Evolutionary conservation across 1,140 invertebrate genomes (phyloP).

Genomic region (Monochamus saltuarius): DNA sequence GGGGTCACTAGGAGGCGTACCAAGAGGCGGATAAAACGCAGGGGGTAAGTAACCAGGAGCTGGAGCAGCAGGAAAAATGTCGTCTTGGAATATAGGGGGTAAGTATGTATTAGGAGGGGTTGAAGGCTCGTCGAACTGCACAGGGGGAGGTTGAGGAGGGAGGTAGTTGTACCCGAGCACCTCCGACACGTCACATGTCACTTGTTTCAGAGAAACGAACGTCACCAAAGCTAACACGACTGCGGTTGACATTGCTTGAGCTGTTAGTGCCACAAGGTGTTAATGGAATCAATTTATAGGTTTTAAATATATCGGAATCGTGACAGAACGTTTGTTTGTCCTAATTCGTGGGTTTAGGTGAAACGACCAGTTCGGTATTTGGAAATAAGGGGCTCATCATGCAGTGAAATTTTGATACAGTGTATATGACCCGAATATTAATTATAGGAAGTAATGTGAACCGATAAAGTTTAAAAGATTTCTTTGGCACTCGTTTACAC

Average conservation of each 20-base stretch:
- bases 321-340: conserved; percentile 29
- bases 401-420: no score
- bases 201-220: neutral
- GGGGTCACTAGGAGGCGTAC: neutral
- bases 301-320: conserved; percentile 26
- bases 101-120: conserved; percentile 13
- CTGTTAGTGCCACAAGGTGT: neutral
- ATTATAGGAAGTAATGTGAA: no score
- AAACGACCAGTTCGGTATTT: neutral
- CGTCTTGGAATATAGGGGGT: conserved; percentile 21
- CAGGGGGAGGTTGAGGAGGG: conserved; percentile 25
- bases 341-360: conserved; percentile 26
- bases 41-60: conserved; percentile 11
- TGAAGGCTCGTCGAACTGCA: conserved; percentile 22
- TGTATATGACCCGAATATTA: no score
- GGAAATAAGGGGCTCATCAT: no score
- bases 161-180: conserved; percentile 34
- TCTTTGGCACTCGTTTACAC: no score
- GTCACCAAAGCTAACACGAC: neutral
- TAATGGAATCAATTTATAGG: conserved; percentile 20
- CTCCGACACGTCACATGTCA: conserved; percentile 17
- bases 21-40: conserved; percentile 9
- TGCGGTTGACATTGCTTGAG: neutral
- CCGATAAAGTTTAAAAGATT: no score
- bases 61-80: conserved; percentile 16